Evolutionary conservation across 2,888 invertebrate genomes (phyloP).

Genomic region (Drosophila birchii): DNA sequence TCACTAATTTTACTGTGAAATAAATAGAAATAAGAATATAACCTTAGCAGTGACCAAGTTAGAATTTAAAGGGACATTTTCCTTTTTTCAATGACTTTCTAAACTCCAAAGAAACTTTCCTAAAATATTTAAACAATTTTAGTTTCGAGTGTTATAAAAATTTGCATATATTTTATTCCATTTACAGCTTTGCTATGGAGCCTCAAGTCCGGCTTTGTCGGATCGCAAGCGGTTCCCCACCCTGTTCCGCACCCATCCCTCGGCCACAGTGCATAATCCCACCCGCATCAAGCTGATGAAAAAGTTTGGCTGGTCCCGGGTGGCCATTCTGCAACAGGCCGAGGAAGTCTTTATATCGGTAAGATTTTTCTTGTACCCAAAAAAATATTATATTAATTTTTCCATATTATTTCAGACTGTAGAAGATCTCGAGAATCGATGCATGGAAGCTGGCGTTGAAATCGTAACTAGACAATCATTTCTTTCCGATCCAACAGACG

Average conservation of each 20-base stretch:
- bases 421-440: conserved; percentile 97
- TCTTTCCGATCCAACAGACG: conserved; percentile 97
- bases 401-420: conserved; percentile 90
- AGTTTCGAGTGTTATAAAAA: too few species aligned
- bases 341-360: conserved; percentile 99
- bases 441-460: conserved; percentile 96
- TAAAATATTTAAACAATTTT: neutral
- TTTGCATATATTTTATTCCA: neutral
- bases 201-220: conserved; percentile 98
- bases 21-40: neutral
- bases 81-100: neutral
- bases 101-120: neutral
- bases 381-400: neutral
- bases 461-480: conserved; percentile 98
- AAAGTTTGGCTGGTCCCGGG: conserved; percentile 98
- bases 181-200: conserved; percentile 97
- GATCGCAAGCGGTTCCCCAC: conserved; percentile 99
- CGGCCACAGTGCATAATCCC: conserved; percentile 99
- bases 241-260: conserved; percentile 99
- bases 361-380: neutral
- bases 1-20: too few species aligned
- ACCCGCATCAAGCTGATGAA: conserved; percentile 98
- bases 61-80: neutral
- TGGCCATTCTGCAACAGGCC: conserved; percentile 98
- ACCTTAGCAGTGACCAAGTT: neutral